Evolutionary conservation across 2,888 invertebrate genomes (phyloP).

Genomic region (Rhogogaster chlorosoma): DNA sequence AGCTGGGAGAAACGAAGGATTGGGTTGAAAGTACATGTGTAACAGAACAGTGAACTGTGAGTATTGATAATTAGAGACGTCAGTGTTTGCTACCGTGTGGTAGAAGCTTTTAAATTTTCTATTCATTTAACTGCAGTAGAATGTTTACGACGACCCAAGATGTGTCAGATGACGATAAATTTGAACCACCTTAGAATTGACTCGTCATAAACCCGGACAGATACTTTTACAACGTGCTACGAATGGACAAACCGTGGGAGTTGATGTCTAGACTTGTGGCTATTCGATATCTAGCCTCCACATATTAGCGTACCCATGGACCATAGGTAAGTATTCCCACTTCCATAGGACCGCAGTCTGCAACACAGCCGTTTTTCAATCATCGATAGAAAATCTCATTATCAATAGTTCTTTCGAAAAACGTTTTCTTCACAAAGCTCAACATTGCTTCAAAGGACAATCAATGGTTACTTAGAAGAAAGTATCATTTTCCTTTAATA

Average conservation of each 20-base stretch:
- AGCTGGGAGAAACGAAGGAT: neutral
- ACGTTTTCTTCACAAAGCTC: no score
- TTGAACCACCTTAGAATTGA: conserved; percentile 48
- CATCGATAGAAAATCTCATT: neutral
- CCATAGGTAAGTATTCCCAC: neutral
- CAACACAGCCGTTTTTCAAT: neutral
- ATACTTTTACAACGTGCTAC: conserved; percentile 42
- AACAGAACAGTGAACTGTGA: neutral
- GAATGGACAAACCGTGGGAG: conserved; percentile 46
- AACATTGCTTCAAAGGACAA: no score
- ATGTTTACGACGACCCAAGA: conserved; percentile 32
- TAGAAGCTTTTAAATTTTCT: conserved; percentile 19
- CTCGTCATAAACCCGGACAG: conserved; percentile 45
- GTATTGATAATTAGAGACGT: neutral
- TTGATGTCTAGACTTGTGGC: neutral
- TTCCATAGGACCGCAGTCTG: neutral
- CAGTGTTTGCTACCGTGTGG: conserved; percentile 27
- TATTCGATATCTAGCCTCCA: neutral
- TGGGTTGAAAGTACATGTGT: neutral
- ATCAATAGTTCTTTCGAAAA: neutral
- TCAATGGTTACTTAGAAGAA: neutral
- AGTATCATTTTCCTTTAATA: neutral
- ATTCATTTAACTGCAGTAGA: conserved; percentile 17
- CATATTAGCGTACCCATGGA: neutral
- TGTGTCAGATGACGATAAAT: conserved; percentile 45